These are phyloP conservation scores for Ischnus inquisitorius DNA, from an alignment of 2,888 invertebrate genomes.

Conservation along the genomic window DNA sequence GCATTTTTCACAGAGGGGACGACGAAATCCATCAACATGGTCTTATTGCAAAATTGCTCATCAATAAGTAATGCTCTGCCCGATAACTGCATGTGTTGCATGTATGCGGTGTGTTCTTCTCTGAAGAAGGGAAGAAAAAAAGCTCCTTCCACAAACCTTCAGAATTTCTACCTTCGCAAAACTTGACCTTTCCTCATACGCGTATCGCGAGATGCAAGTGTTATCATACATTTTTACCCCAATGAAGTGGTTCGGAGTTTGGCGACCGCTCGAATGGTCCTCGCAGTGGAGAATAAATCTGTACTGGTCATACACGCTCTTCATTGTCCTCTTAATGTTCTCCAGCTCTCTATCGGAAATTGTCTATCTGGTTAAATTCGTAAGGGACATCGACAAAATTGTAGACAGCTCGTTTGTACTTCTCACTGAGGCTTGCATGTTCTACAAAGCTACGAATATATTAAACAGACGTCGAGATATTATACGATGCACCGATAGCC, in stretches of 20 bases:
- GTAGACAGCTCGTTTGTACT: constrained; percentile 12
- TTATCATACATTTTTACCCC: constrained; percentile 7
- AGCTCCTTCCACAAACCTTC: background rate
- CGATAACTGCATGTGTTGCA: background rate
- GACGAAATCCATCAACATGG: background rate
- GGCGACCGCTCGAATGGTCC: constrained; percentile 24
- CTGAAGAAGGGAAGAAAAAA: background rate
- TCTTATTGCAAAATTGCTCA: background rate
- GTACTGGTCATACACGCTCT: constrained; percentile 26
- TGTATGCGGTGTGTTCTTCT: no score
- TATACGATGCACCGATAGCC: background rate
- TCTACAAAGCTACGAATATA: constrained; percentile 20
- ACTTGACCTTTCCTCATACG: background rate
- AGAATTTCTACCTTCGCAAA: background rate
- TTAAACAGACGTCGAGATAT: constrained; percentile 8
- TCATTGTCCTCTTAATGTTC: constrained; percentile 14
- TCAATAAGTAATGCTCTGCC: background rate
- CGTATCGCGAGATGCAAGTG: background rate
- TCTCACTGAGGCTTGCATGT: constrained; percentile 11
- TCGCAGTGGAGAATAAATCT: background rate
- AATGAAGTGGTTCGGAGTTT: constrained; percentile 6
- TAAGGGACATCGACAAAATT: constrained; percentile 11
- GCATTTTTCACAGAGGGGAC: background rate
- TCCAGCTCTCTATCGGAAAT: constrained; percentile 3
- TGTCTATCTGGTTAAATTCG: constrained; percentile 9